Evolutionary conservation across 2,888 invertebrate genomes (phyloP).

Genomic region (Diaphora mendica): DNA sequence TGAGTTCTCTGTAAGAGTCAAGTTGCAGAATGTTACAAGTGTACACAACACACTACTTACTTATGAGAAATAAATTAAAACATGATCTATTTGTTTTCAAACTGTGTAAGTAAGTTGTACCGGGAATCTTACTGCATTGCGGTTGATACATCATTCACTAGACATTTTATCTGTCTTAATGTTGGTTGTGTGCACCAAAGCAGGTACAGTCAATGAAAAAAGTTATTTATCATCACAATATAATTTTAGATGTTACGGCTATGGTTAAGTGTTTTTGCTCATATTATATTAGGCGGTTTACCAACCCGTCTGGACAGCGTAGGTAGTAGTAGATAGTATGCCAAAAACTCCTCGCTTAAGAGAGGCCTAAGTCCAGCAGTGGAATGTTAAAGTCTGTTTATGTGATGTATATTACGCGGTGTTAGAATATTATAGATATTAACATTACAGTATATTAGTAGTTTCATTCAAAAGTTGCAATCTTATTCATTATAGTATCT

Average conservation of each 20-base stretch:
- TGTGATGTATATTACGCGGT: too few relatives aligned
- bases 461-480: not conserved
- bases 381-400: too few relatives aligned
- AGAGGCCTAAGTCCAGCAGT: too few relatives aligned
- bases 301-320: too few relatives aligned
- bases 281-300: not conserved
- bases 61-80: not conserved
- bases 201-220: not conserved
- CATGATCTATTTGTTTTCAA: not conserved
- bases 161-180: conserved; percentile 2
- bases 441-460: not conserved
- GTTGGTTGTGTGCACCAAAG: conserved; percentile 3
- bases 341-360: too few relatives aligned
- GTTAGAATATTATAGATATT: too few relatives aligned
- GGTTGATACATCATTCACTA: not conserved
- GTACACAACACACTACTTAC: not conserved
- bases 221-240: not conserved
- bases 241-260: not conserved
- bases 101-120: not conserved
- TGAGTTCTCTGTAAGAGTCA: too few relatives aligned
- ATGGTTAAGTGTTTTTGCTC: not conserved
- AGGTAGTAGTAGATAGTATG: too few relatives aligned
- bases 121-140: not conserved
- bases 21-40: not conserved
- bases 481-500: not conserved